phyloP scores from a whole-genome alignment of 2,888 invertebrate species.

The Scrobipalpa atriplicella region DNA sequence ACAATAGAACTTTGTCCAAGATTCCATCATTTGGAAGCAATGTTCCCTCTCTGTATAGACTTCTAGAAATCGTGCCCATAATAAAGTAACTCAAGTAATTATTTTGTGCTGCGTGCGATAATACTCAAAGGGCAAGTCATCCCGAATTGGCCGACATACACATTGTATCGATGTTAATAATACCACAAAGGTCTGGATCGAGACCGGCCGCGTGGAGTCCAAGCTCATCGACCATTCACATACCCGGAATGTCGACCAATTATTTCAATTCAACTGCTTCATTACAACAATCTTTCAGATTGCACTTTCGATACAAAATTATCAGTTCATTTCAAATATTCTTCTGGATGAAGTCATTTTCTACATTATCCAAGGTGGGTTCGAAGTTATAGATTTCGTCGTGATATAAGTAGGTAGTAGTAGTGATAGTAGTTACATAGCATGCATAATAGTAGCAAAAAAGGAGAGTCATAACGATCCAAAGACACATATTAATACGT shows the following conservation, averaged over 20 bases:
- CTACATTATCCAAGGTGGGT: too few relatives aligned
- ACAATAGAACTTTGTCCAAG: not conserved
- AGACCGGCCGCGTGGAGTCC: not conserved
- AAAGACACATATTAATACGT: too few relatives aligned
- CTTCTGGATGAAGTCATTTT: not conserved
- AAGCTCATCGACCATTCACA: not conserved
- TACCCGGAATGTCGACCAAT: constrained; percentile 22
- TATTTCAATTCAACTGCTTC: constrained; percentile 11
- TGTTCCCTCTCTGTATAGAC: not conserved
- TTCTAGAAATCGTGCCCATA: too few relatives aligned
- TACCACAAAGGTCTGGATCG: not conserved
- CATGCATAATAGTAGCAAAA: too few relatives aligned
- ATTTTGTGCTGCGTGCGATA: too few relatives aligned
- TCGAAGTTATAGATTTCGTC: too few relatives aligned
- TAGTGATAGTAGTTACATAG: too few relatives aligned
- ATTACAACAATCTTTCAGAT: not conserved
- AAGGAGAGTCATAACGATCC: too few relatives aligned
- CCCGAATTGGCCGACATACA: not conserved
- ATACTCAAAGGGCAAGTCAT: not conserved
- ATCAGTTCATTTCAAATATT: not conserved
- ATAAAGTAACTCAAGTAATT: too few relatives aligned
- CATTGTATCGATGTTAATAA: constrained; percentile 1
- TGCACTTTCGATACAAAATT: not conserved
- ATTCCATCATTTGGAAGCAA: not conserved
- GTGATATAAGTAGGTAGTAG: too few relatives aligned